Evolutionary conservation across 2,888 invertebrate genomes (phyloP), one percentile per base, ranked within the genome.

Genomic region (Stomorhina lunata): DNA sequence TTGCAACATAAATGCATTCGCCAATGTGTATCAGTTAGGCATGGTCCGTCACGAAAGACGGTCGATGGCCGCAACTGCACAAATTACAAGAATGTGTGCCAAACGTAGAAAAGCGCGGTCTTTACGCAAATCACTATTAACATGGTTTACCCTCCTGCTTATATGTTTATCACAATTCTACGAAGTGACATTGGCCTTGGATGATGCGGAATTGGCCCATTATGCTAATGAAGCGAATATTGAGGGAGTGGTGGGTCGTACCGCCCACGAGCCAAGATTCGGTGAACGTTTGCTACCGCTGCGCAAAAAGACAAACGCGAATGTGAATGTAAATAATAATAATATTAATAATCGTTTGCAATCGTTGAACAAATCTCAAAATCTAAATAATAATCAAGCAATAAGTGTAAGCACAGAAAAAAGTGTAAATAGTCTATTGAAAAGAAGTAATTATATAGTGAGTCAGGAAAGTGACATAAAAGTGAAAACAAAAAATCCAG

Each of bases 41-140:
- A 89, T 89, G 89, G 88, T 88, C 87, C 88, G 88, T 88, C 89
- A 87, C 87, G 87, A 87, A 86, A 88, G 87, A 87, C 88, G 88
- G 89, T 88, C 85, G 86, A 84, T 82, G 84, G 84, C 83, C 85
- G 85, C 85, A 73, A 76, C 81, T 80, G 63, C 80, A 61, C 22
- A n/a, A 45, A 68, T 29, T 29, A 84, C 20, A 69, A 75, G 63
- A 76, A 77, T 80, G 84, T 81, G 84, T 75, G 63, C 78, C 40
- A 81, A 71, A 50, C 76, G 76, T 69, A 77, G 25, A 59, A 81
- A 77, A 80, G 22, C 73, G 78, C 83, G 69, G 10, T 65, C 34
- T 78, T 63, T 78, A 73, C 77, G 77, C 61, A 75, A 79, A 63
- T 79, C 40, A 20, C 10, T 72, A 63, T 22, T 37, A 65, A 32